These are phyloP conservation scores for Cetoscarus ocellatus DNA, from an alignment of 2,797 vertebrate genomes.

Conservation along the genomic window DNA sequence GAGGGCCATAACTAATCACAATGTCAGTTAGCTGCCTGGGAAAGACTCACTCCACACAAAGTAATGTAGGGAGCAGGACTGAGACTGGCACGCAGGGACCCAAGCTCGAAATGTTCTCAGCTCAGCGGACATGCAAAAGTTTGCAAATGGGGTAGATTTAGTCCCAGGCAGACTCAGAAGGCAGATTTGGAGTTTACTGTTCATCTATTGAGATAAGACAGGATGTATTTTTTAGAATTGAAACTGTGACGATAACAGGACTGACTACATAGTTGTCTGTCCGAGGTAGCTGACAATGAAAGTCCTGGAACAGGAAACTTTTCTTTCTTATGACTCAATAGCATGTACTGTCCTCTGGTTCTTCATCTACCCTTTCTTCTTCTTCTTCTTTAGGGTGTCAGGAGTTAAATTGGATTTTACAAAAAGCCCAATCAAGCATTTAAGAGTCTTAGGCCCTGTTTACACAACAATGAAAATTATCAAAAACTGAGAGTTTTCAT, in stretches of 20 bases:
- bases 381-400: too few species aligned
- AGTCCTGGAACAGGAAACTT: too few species aligned
- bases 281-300: too few species aligned
- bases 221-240: neutral
- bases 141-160: slow-evolving; percentile 12
- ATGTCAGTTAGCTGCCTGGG: slow-evolving; percentile 89
- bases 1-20: slow-evolving; percentile 91
- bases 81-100: slow-evolving; percentile 28
- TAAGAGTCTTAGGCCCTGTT: too few species aligned
- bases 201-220: neutral
- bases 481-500: too few species aligned
- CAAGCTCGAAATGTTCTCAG: slow-evolving; percentile 20
- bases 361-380: too few species aligned
- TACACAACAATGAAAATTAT: too few species aligned
- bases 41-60: slow-evolving; percentile 77
- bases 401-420: too few species aligned
- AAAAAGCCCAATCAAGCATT: too few species aligned
- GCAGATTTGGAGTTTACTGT: neutral
- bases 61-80: slow-evolving; percentile 46
- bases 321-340: too few species aligned
- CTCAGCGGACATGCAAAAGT: slow-evolving; percentile 20
- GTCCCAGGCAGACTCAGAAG: neutral
- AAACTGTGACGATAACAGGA: neutral
- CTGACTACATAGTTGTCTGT: neutral
- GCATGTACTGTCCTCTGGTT: too few species aligned